phyloP scores from a whole-genome alignment of 2,113 vertebrate genomes.

The Nycticorax nycticorax region DNA sequence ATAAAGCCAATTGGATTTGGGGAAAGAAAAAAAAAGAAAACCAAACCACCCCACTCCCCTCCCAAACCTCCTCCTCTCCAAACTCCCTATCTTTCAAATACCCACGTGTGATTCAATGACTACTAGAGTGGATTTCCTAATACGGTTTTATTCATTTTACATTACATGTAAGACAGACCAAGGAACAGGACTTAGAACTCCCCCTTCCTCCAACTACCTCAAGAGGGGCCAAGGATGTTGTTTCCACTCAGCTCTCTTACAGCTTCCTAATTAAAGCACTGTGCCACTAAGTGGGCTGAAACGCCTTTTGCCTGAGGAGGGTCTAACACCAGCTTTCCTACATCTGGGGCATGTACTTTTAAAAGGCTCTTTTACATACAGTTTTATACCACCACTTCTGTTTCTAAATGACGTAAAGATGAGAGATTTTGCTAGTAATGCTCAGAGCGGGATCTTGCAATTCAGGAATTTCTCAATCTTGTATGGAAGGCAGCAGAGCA shows the following conservation, averaged over 20 bases:
- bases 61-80: background rate
- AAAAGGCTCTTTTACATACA: background rate
- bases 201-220: background rate
- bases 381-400: background rate
- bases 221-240: background rate
- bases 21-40: background rate
- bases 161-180: background rate
- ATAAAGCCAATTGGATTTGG: background rate
- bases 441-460: background rate
- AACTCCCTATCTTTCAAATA: background rate
- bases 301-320: background rate
- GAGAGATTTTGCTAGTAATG: background rate
- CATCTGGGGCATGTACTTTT: background rate
- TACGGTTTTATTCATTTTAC: background rate
- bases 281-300: background rate
- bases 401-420: background rate
- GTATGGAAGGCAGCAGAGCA: background rate
- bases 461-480: background rate
- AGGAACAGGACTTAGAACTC: background rate
- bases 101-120: background rate
- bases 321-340: background rate
- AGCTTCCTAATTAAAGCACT: background rate
- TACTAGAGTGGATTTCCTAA: background rate
- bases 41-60: rapidly evolving
- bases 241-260: background rate